phyloP scores from a whole-genome alignment of 2,888 invertebrate genomes.

The Nemotelus pantherinus region DNA sequence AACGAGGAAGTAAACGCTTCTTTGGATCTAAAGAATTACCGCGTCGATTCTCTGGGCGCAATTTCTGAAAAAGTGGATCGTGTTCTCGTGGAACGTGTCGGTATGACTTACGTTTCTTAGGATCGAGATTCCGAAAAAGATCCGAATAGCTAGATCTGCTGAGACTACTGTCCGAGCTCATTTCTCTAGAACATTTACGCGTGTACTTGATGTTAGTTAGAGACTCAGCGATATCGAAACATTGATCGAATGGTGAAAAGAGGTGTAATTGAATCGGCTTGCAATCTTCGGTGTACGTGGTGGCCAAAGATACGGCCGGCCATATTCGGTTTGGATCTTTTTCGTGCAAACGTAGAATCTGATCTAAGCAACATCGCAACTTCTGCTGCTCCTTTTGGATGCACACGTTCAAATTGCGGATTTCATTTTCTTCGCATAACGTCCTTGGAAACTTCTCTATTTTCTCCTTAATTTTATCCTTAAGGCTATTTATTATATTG shows the following conservation, averaged over 20 bases:
- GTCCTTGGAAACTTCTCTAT: conserved; percentile 56
- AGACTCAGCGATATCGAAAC: background rate
- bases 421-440: conserved; percentile 57
- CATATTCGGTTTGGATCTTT: conserved; percentile 58
- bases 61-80: conserved; percentile 9
- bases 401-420: conserved; percentile 57
- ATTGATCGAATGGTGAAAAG: background rate
- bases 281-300: conserved; percentile 60
- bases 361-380: conserved; percentile 57
- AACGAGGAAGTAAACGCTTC: conserved; percentile 70
- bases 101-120: background rate
- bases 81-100: background rate
- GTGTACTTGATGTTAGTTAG: background rate
- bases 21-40: conserved; percentile 15
- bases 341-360: conserved; percentile 59
- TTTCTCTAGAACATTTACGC: background rate
- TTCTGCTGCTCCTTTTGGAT: conserved; percentile 61
- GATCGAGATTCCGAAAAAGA: background rate
- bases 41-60: conserved; percentile 63
- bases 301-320: conserved; percentile 57
- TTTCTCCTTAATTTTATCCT: conserved; percentile 57
- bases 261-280: conserved; percentile 44
- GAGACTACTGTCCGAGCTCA: conserved; percentile 59
- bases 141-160: conserved; percentile 56
- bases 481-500: conserved; percentile 58